Conservation (phyloP, 2,797 vertebrate genomes). For the Spondyliosoma cantharus region DNA sequence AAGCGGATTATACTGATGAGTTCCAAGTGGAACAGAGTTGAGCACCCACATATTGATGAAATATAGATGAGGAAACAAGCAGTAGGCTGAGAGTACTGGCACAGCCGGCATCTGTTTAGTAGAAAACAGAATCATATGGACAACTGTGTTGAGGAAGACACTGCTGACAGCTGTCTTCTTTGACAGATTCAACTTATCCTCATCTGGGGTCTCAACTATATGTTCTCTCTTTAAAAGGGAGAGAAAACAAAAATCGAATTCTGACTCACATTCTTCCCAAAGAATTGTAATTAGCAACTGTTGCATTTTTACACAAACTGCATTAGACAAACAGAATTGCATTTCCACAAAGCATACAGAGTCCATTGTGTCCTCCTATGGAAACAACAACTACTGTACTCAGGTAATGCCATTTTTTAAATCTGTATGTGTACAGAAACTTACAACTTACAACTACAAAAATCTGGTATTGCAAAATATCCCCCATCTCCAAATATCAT, state of each 20-base stretch:
- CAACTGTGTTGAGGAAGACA: conserved; percentile 15
- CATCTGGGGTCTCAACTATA: neutral
- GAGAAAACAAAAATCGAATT: neutral
- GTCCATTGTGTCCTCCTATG: neutral
- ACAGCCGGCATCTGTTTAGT: conserved; percentile 32
- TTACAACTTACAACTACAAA: too few species aligned
- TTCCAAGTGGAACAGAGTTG: conserved; percentile 31
- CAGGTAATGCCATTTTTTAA: neutral
- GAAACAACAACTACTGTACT: neutral
- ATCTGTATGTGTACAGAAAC: neutral
- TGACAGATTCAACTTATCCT: neutral
- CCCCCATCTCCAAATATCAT: neutral
- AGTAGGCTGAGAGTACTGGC: conserved; percentile 16
- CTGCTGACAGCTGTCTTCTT: conserved; percentile 3
- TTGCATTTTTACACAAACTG: neutral
- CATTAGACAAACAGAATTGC: too few species aligned
- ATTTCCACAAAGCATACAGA: neutral
- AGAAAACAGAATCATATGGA: conserved; percentile 15
- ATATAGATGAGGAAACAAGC: conserved; percentile 52
- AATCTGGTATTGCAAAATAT: neutral
- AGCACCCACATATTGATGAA: conserved; percentile 54
- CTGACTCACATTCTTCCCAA: neutral
- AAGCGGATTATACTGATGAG: conserved; percentile 37
- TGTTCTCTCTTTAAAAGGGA: neutral
- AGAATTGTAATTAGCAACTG: neutral